Evolutionary conservation across 2,113 vertebrate species (phyloP).

Genomic region (Phalacrocorax aristotelis): DNA sequence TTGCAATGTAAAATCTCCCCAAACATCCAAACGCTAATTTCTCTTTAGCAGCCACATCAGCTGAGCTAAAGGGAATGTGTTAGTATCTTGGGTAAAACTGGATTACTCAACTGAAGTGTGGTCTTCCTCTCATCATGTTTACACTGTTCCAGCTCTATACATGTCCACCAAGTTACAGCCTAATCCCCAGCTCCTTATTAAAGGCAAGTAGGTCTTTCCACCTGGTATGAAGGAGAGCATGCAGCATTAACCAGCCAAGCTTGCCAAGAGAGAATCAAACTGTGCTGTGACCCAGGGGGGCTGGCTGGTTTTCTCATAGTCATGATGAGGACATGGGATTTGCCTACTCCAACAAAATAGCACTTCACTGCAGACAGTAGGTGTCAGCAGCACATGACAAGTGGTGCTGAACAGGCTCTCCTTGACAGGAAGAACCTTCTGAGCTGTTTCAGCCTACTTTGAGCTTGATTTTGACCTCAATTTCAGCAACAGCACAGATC

Average conservation of each 20-base stretch:
- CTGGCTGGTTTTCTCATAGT: not conserved
- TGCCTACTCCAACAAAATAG: not conserved
- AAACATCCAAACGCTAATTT: not conserved
- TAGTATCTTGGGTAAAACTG: not conserved
- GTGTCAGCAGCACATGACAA: not conserved
- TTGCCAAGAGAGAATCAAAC: not conserved
- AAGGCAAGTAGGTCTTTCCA: not conserved
- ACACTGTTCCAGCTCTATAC: not conserved
- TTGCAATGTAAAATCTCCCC: not conserved
- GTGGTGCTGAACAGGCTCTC: not conserved
- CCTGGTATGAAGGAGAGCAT: not conserved
- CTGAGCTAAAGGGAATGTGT: not conserved
- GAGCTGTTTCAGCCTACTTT: not conserved
- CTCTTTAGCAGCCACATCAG: not conserved
- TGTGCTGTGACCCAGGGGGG: not conserved
- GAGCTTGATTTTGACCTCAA: not conserved
- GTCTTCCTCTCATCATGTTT: not conserved
- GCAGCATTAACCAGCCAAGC: not conserved
- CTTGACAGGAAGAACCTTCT: not conserved
- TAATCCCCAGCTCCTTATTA: not conserved
- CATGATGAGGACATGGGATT: not conserved
- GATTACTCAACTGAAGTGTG: not conserved
- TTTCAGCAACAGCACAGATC: not conserved
- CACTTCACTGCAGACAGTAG: not conserved
- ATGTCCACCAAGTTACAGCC: not conserved